Base-by-base conservation (phyloP, 2,888 invertebrate genomes). In the Dicyrtoma fusca region DNA sequence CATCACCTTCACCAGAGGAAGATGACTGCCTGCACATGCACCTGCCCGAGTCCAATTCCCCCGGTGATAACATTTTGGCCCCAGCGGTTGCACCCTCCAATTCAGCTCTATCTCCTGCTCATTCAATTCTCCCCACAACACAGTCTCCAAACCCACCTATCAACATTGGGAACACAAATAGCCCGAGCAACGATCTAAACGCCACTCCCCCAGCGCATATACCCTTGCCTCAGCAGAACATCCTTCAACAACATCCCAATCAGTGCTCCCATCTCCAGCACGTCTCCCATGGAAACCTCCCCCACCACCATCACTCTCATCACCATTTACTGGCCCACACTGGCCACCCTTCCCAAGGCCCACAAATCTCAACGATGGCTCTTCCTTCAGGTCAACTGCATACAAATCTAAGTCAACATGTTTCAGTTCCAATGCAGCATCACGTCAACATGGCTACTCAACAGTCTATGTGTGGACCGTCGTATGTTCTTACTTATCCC, bases 401-500 rank as follows among this genome's bases (percentile, higher is more conserved):
- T 49, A 19, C 72, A 17, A 45, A 68, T 44, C 57, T 72, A 17
- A 59, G 68, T 42, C 70, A 49, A 11, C 73, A 73, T 45, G 26
- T 73, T 47, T 21, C 73, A n/a, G 62, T 57, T 21, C 45, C 66
- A 34, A 66, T 72, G 26, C 66, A 47, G 8, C 62, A 65, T 19
- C 73, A 69, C 26, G 64, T 73, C 10, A 66, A 26, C 23, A 49
- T 70, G 47, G 34, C 61, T 17, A 55, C 26, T 1, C 64, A 64
- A 45, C 73, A 69, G 45, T 19, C 70, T 10, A 59, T 70, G 44
- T 69, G 72, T 25, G 66, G 66, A 4, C 44, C 73, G 6, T 68
- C 73, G 5, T 73, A 73, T 47, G 63, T 73, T 17, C 51, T 71
- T 25, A 26, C 64, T 8, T 73, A 73, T 47, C 71, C 70, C n/a